These are phyloP conservation scores for Synergus umbraculus DNA, from an alignment of 2,888 invertebrate genomes.

Conservation along the genomic window DNA sequence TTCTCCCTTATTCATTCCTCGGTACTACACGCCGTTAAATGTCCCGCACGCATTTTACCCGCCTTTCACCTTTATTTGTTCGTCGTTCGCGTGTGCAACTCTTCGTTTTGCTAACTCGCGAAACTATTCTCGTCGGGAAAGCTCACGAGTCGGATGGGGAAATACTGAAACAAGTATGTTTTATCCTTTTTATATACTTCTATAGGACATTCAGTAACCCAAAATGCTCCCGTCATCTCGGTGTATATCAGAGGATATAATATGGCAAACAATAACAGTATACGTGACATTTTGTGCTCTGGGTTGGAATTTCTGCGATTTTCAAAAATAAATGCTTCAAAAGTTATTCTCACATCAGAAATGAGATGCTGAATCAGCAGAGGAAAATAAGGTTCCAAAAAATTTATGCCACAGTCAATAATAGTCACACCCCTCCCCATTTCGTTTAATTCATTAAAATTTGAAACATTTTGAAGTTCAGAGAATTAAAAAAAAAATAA, in stretches of 20 bases:
- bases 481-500: no score
- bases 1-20: conserved; percentile 53
- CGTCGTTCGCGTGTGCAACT: conserved; percentile 57
- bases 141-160: conserved; percentile 12
- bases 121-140: conserved; percentile 39
- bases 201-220: not conserved
- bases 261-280: conserved; percentile 27
- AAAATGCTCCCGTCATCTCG: conserved; percentile 3
- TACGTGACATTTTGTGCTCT: not conserved
- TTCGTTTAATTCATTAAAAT: no score
- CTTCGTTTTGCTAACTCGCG: not conserved
- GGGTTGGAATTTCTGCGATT: not conserved
- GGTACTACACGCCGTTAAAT: conserved; percentile 60
- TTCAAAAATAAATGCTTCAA: not conserved
- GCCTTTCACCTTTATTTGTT: conserved; percentile 62
- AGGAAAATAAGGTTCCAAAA: no score
- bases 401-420: no score
- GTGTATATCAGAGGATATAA: conserved; percentile 3
- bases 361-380: no score
- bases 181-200: conserved; percentile 13
- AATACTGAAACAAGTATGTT: not conserved
- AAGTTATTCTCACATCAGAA: not conserved
- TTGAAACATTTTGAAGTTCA: no score
- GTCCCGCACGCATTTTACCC: conserved; percentile 62
- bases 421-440: no score